These are phyloP conservation scores for Odontomachus brunneus DNA, from an alignment of 1,140 invertebrate species.

Conservation along the genomic window DNA sequence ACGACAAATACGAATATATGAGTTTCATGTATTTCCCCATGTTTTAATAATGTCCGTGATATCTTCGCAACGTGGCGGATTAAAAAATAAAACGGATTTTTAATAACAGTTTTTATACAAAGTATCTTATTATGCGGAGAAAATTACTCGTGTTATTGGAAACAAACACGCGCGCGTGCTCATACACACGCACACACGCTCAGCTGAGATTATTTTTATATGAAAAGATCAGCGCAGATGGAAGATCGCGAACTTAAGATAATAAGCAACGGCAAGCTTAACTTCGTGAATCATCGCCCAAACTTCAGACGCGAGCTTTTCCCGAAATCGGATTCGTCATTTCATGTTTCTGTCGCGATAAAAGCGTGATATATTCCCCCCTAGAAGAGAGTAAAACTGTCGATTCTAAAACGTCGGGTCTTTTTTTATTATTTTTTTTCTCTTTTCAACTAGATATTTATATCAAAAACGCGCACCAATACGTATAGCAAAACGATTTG, in stretches of 20 bases:
- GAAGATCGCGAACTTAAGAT: background rate
- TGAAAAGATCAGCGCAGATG: conserved; percentile 1
- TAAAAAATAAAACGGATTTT: background rate
- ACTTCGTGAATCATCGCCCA: conserved; percentile 23
- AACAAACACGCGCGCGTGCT: background rate
- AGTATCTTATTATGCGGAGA: background rate
- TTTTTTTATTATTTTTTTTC: background rate
- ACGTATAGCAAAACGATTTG: background rate
- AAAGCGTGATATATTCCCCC: background rate
- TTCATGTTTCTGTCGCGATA: background rate
- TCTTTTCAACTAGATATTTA: background rate
- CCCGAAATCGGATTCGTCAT: conserved; percentile 12
- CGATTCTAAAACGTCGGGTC: background rate
- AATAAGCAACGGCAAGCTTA: conserved; percentile 5
- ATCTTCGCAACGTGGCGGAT: background rate
- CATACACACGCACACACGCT: too few relatives aligned
- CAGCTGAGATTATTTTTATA: conserved; percentile 30
- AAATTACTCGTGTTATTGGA: conserved; percentile 20
- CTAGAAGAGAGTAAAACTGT: background rate
- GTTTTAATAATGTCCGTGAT: background rate
- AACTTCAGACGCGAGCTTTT: background rate
- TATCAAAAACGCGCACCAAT: background rate
- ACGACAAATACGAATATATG: background rate
- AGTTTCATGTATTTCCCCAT: background rate
- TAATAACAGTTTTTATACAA: conserved; percentile 5